Percentiles rank a stretch among this genome's conserved stretches.
These are phyloP conservation scores for Eumacrocentrus americanus DNA, from an alignment of 2,888 invertebrate genomes.

Conservation along the genomic window DNA sequence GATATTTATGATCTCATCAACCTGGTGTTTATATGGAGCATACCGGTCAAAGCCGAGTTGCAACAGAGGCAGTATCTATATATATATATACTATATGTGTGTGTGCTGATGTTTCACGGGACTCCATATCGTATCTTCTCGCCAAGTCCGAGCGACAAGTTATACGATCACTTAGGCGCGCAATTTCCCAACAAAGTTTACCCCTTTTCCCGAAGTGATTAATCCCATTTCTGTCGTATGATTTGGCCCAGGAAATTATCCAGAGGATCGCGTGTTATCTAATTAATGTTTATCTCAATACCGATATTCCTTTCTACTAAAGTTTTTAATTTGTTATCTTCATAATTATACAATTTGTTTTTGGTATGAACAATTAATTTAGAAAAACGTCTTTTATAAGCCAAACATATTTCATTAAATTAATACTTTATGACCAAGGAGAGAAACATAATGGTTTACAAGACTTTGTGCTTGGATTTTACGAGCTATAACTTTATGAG, in stretches of 20 bases:
- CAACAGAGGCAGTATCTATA: background rate
- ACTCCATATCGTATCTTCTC: background rate
- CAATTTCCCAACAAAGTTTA: conserved; percentile 24
- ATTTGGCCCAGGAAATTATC: conserved; percentile 18
- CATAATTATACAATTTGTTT: too few species aligned
- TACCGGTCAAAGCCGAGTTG: background rate
- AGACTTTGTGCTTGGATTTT: too few species aligned
- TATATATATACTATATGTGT: background rate
- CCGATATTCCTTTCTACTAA: background rate
- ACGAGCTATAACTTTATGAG: too few species aligned
- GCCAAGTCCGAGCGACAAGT: conserved; percentile 3
- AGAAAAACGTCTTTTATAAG: too few species aligned
- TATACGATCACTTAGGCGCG: conserved; percentile 9
- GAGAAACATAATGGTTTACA: too few species aligned
- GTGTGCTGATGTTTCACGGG: background rate
- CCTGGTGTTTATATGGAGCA: conserved; percentile 10
- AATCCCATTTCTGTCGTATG: conserved; percentile 29
- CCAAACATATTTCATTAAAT: too few species aligned
- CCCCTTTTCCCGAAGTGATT: conserved; percentile 27
- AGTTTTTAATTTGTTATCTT: too few species aligned
- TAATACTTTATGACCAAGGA: too few species aligned
- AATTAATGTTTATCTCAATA: conserved; percentile 1
- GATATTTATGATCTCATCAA: conserved; percentile 4
- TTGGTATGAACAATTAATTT: too few species aligned
- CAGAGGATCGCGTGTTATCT: background rate